Conservation (phyloP, 2,888 invertebrate species). For the Diarsia mendica region DNA sequence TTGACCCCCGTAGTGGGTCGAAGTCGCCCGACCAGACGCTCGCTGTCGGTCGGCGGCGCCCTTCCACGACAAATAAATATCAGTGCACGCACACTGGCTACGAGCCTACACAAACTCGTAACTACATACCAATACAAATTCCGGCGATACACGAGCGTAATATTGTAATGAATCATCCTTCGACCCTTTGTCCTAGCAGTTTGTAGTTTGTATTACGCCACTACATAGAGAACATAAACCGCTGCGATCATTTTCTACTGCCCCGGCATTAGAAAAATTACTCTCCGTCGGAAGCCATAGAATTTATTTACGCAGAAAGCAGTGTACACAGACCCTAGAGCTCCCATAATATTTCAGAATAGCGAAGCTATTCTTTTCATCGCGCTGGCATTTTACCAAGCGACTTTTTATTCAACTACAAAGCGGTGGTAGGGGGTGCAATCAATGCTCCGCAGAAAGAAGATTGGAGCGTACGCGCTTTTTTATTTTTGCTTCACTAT, state of each 20-base stretch:
- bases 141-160: conserved; percentile 40
- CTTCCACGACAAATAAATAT: conserved; percentile 77
- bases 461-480: conserved; percentile 78
- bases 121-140: conserved; percentile 59
- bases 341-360: conserved; percentile 81
- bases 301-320: conserved; percentile 62
- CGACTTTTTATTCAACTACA: conserved; percentile 86
- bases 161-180: conserved; percentile 57
- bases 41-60: conserved; percentile 75
- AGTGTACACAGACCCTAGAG: conserved; percentile 72
- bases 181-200: conserved; percentile 45
- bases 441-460: conserved; percentile 84
- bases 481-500: conserved; percentile 79
- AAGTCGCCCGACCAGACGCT: conserved; percentile 71
- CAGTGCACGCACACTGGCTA: conserved; percentile 68
- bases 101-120: conserved; percentile 50
- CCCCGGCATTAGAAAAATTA: conserved; percentile 48
- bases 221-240: conserved; percentile 16
- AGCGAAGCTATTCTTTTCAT: conserved; percentile 84
- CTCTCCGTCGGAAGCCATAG: conserved; percentile 38
- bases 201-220: conserved; percentile 19
- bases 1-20: conserved; percentile 78
- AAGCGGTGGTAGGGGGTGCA: conserved; percentile 81
- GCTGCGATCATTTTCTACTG: conserved; percentile 29
- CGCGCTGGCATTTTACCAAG: conserved; percentile 87